Percentiles rank a stretch among this genome's conserved stretches.
phyloP scores from a whole-genome alignment of 2,113 vertebrate genomes.

The Atractosteus spatula region DNA sequence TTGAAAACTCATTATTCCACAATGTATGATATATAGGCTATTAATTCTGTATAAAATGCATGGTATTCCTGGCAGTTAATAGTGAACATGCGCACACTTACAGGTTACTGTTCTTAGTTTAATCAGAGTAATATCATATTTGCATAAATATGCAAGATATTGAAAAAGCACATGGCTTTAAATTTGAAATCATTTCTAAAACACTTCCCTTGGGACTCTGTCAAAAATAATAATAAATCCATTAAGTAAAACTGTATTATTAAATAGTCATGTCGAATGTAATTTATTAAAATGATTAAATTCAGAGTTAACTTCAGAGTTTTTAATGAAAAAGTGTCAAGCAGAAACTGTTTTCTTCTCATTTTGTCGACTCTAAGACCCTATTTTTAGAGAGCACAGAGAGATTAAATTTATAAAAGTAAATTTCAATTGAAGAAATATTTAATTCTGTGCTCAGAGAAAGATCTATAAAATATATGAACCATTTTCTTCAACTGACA shows the following conservation, averaged over 20 bases:
- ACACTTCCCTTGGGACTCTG: constrained; percentile 38
- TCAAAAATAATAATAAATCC: no score
- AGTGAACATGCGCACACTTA: constrained; percentile 24
- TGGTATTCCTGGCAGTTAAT: constrained; percentile 2
- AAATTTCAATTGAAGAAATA: constrained; percentile 48
- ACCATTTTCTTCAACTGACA: constrained; percentile 23
- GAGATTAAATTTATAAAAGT: constrained; percentile 57
- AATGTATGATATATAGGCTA: no score
- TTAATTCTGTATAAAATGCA: no score
- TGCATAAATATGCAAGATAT: no score
- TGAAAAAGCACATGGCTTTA: no score
- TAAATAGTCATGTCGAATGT: constrained; percentile 50
- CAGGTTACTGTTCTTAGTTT: constrained; percentile 5
- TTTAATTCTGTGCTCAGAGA: constrained; percentile 30
- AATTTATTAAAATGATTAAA: constrained; percentile 64
- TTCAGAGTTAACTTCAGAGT: constrained; percentile 55
- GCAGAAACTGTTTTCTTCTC: constrained; percentile 41
- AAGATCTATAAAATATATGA: background rate
- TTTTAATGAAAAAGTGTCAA: constrained; percentile 56
- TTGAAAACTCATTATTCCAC: no score
- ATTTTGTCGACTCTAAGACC: constrained; percentile 58
- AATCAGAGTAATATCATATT: no score
- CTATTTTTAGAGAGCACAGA: constrained; percentile 57
- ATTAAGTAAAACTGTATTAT: constrained; percentile 42
- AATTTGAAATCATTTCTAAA: constrained; percentile 31